Evolutionary conservation across 2,888 invertebrate species (phyloP), one percentile per base, ranked within the genome.

Genomic region (Ypsolopha scabrella): DNA sequence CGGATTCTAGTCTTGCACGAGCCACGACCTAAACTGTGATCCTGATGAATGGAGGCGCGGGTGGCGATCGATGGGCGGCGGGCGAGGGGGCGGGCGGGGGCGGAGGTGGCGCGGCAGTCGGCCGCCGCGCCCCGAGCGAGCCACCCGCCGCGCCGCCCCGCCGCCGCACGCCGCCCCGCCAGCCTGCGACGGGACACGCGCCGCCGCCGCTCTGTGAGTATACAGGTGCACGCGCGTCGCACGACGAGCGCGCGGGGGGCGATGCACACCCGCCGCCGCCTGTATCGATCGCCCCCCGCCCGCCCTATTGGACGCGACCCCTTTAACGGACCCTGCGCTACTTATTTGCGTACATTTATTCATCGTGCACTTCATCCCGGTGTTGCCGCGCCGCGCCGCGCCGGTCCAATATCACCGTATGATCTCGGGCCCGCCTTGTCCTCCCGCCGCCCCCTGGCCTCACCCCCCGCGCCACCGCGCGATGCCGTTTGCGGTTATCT

Each of bases 91-190:
- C 67, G 71, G 68, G 69, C 70, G 78, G 72, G 70, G 70, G 67
- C 67, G 71, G 69, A 67, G 68, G 70, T 58, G 62, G 60, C 68
- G 65, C 67, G 61, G 62, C 63, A 70, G 74, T 75, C 73, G 73
- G 72, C 63, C 67, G 63, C 67, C 64, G 70, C 69, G 70, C 72
- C 24, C 24, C 24, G 24, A 24, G 24, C 24, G 24, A 24, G 24
- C 24, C 24, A 24, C 24, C 24, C 24, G 24, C 24, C 24, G 65
- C 68, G 53, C 56, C 55, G 52, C 53, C 55, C 54, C 59, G 66
- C 68, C 64, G 64, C 65, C 60, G 55, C 51, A 11, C 41, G 36
- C 53, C 38, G 48, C 45, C 53, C 51, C 38, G 48, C 45, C 53
- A 50, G 54, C 57, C 56, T n/a, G 51, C 56, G 56, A 54, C 50